phyloP scores from a whole-genome alignment of 1,140 invertebrate species.

The Drosophila truncata region DNA sequence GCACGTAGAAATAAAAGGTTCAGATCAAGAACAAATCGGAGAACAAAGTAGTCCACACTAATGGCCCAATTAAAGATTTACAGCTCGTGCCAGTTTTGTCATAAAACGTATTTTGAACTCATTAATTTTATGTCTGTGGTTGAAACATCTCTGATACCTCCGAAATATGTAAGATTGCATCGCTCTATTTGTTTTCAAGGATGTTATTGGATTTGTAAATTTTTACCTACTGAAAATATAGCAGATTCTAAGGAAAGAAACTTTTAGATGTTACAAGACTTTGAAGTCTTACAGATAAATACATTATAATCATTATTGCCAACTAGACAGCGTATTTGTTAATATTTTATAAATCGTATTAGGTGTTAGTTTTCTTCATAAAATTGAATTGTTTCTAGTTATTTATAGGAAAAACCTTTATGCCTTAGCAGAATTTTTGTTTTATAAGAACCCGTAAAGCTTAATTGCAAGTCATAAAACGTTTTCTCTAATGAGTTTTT shows the following conservation, averaged over 20 bases:
- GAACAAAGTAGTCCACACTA: background rate
- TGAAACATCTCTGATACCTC: constrained; percentile 1
- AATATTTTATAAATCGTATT: background rate
- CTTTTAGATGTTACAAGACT: background rate
- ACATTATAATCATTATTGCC: no score
- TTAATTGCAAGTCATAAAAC: constrained; percentile 26
- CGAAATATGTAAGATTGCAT: background rate
- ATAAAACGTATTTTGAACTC: constrained; percentile 27
- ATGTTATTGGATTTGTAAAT: background rate
- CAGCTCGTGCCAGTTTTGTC: constrained; percentile 17
- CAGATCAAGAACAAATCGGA: constrained; percentile 3
- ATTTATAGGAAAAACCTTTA: background rate
- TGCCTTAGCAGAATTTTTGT: constrained; percentile 17
- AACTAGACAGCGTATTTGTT: background rate
- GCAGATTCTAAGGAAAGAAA: background rate
- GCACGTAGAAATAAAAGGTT: constrained; percentile 16
- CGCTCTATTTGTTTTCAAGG: background rate
- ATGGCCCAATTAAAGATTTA: constrained; percentile 34
- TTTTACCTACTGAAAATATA: background rate
- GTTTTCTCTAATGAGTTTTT: constrained; percentile 40
- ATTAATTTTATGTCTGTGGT: constrained; percentile 25
- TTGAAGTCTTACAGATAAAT: background rate
- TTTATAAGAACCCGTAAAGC: background rate
- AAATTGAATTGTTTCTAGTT: background rate
- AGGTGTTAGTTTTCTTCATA: background rate